These are phyloP conservation scores for Drosophila orosa DNA, from an alignment of 1,140 invertebrate species.

Conservation along the genomic window DNA sequence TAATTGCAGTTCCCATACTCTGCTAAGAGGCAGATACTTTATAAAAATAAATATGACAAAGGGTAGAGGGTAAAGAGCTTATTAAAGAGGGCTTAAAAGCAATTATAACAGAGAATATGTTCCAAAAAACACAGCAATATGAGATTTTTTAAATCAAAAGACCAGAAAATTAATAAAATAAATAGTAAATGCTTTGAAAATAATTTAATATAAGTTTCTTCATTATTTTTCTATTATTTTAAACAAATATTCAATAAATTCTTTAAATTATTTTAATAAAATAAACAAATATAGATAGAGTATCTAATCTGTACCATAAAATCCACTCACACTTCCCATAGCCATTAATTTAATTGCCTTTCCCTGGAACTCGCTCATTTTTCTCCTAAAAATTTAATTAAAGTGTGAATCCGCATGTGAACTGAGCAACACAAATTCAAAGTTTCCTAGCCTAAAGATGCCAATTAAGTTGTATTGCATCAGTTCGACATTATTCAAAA, in stretches of 20 bases:
- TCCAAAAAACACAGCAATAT: neutral
- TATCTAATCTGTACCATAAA: neutral
- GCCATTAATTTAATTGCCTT: constrained; percentile 15
- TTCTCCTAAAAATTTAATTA: constrained; percentile 25
- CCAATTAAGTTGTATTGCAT: constrained; percentile 27
- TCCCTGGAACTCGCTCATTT: constrained; percentile 2
- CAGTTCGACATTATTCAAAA: constrained; percentile 9
- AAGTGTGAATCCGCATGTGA: constrained; percentile 22
- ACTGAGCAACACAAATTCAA: constrained; percentile 4
- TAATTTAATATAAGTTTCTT: too few relatives aligned
- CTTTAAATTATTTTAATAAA: neutral
- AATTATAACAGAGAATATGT: neutral
- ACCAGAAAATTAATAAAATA: too few relatives aligned
- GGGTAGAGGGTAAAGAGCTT: neutral
- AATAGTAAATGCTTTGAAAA: neutral
- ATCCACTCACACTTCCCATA: neutral
- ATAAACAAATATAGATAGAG: neutral
- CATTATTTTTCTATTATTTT: too few relatives aligned
- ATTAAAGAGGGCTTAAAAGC: neutral
- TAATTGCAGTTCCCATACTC: constrained; percentile 43
- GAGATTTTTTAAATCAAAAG: neutral
- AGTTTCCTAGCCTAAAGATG: constrained; percentile 31
- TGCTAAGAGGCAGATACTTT: neutral
- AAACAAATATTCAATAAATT: neutral
- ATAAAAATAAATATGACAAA: neutral